Evolutionary conservation across 1,140 invertebrate genomes (phyloP), one percentile per base, ranked within the genome.

Genomic region (Leucophenga varia): DNA sequence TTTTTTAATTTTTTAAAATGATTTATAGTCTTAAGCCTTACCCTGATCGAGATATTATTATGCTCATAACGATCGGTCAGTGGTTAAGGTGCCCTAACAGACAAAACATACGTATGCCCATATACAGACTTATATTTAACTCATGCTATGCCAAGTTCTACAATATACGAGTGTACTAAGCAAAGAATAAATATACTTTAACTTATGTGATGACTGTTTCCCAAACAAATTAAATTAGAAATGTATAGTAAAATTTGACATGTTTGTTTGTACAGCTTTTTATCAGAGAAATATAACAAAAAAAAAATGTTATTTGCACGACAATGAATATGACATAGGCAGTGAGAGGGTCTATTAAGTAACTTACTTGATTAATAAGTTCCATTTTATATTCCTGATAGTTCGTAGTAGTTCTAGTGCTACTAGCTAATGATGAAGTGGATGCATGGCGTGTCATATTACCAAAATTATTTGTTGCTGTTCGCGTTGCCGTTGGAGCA

Each of bases 301-400:
- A 25, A 25, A 5, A 25, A 25, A 25, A 25, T 25, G 22, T n/a
- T n/a, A 25, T 6, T 25, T 25, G 22, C 22, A 10, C 22, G 22
- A 5, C 5, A 6, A 25, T 25, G 5, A 25, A 25, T 10, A 25
- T n/a, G n/a, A n/a, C n/a, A n/a, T n/a, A n/a, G n/a, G 10, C 22
- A 25, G 10, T 25, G 22, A 5, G 22, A 10, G 22, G 22, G 22
- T 41, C 37, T 45, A n/a, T 34, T 37, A 38, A 9, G 30, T 21
- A 7, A 14, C 47, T 55, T 50, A 72, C 69, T 57, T 72, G 69
- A 55, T 72, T 72, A 42, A 72, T 69, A 40, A 72, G 64, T 55
- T 72, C 68, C 59, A 67, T 61, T 56, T 72, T 72, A 55, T 72
- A 72, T 47, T 72, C 69, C 51, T 72, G 68, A 54, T 69, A 72